Evolutionary conservation across 2,797 vertebrate species (phyloP).

Genomic region (Squalus acanthias): DNA sequence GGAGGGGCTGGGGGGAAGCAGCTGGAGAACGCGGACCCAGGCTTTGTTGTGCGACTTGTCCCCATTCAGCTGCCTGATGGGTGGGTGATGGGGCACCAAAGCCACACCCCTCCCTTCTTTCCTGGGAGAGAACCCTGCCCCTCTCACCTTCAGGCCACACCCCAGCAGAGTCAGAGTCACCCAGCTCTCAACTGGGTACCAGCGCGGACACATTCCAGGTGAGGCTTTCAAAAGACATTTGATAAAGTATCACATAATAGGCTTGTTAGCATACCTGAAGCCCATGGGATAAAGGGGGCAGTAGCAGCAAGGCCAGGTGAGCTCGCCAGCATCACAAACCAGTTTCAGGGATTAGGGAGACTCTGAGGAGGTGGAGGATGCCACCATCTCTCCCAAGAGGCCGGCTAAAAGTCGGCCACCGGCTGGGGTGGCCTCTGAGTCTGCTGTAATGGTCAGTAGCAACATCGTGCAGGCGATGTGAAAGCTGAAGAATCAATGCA

Average conservation of each 20-base stretch:
- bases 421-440: not conserved
- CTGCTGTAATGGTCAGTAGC: not conserved
- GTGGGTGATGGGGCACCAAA: not conserved
- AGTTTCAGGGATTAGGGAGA: not conserved
- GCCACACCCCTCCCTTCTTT: not conserved
- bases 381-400: not conserved
- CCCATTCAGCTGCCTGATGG: not conserved
- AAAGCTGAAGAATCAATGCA: not conserved
- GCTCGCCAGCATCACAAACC: not conserved
- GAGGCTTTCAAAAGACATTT: no score
- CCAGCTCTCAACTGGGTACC: not conserved
- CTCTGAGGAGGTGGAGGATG: not conserved
- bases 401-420: not conserved
- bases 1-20: not conserved
- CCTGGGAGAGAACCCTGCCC: not conserved
- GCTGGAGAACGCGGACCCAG: not conserved
- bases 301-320: not conserved
- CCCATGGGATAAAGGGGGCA: no score
- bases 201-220: not conserved
- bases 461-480: not conserved
- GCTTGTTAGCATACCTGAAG: no score
- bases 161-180: not conserved
- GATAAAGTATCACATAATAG: no score
- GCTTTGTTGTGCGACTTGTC: not conserved
- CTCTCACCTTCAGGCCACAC: not conserved